Conservation (phyloP, 2,113 vertebrate genomes). For the Myxocyprinus asiaticus region DNA sequence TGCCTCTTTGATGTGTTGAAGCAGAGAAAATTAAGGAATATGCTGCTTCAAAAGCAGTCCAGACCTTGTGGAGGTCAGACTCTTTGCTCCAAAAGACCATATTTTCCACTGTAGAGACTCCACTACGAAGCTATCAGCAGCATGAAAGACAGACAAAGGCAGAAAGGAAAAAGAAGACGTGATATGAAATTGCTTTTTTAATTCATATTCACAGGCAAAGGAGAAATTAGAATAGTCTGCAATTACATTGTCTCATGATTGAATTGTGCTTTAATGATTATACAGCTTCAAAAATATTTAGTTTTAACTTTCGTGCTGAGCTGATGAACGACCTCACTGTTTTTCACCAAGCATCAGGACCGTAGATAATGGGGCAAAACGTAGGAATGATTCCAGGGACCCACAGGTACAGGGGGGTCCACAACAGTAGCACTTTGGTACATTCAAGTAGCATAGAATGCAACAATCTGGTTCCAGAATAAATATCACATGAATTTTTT, state of each 20-base stretch:
- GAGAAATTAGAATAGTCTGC: slow-evolving; percentile 46
- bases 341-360: too few species aligned
- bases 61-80: slow-evolving; percentile 28
- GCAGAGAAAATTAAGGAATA: background rate
- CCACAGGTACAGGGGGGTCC: too few species aligned
- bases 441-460: too few species aligned
- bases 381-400: too few species aligned
- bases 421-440: too few species aligned
- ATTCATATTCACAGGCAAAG: slow-evolving; percentile 60
- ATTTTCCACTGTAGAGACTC: slow-evolving; percentile 23
- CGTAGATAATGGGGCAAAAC: too few species aligned
- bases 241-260: slow-evolving; percentile 56
- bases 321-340: too few species aligned
- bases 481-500: too few species aligned
- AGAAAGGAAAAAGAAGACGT: slow-evolving; percentile 28
- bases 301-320: background rate
- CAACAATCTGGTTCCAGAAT: too few species aligned
- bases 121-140: slow-evolving; percentile 19
- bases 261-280: slow-evolving; percentile 62
- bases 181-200: slow-evolving; percentile 55
- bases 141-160: slow-evolving; percentile 37
- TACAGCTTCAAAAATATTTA: slow-evolving; percentile 53
- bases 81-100: slow-evolving; percentile 28
- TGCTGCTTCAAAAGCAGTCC: slow-evolving; percentile 35
- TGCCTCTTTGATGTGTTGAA: slow-evolving; percentile 25